Base-by-base conservation (phyloP, 2,113 vertebrate species). In the Bucco capensis region DNA sequence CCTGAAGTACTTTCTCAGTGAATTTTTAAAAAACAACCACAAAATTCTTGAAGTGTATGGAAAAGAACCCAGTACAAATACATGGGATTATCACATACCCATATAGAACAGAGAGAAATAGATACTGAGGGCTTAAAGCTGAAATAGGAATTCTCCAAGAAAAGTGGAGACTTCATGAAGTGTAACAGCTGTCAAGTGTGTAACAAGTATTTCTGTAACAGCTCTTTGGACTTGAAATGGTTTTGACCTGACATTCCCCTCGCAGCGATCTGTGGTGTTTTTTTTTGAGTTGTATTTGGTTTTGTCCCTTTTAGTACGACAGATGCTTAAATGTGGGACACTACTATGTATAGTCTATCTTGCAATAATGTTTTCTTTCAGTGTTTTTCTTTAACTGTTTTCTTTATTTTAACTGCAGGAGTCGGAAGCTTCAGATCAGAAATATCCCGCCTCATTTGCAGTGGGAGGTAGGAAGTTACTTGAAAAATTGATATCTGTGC, bases 371-470 rank as follows among this genome's bases (percentile, higher is more conserved):
- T 88, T 92, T 92, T 83, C 56, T 86, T 53, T 71, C 42, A 30
- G 27, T n/a, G 4, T 27, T 47, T 49, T 72, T 77, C 83, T 49
- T 3, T 24, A 81, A 81, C 69, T 76, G 57, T 92, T 86, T 94
- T 95, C 67, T 92, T 94, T 90, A 82, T 81, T 96, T 85, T 90
- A 28, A 96, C 47, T 95, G 50, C 97, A 99, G 98, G 98, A 99
- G 98, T 98, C 98, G 98, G 96, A 99, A 98, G 94, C 98, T 99
- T 97, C 98, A 99, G 98, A 98, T 99, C 97, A 98, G 98, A 97
- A 99, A 99, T 96, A 99, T 99, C 96, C 98, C 98, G 64, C 98
- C 98, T 97, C 98, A 99, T 94, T 98, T 99, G 98, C 98, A 99
- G 96, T 99, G 98, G 98, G 98, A 99, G 98, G 98, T 99, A 98